These are phyloP conservation scores for Accipiter minullus DNA, from an alignment of 2,797 vertebrate species.

Conservation along the genomic window DNA sequence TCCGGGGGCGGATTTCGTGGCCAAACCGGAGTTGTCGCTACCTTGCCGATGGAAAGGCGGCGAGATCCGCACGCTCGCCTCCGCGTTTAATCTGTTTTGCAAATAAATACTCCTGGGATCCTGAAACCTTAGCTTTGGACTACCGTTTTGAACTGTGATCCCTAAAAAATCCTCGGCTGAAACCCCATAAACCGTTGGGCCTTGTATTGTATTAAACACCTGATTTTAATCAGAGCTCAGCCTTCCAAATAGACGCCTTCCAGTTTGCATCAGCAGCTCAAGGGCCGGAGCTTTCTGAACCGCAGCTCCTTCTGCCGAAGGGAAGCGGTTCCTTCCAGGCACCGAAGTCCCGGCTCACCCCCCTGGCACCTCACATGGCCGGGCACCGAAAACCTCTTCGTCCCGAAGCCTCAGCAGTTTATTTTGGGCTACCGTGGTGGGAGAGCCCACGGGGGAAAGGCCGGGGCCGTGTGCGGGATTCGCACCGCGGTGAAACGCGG, in stretches of 20 bases:
- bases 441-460: background rate
- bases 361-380: background rate
- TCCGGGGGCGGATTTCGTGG: background rate
- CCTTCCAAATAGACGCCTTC: background rate
- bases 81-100: constrained; percentile 20
- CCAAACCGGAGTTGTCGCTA: rapidly evolving
- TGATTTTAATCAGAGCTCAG: constrained; percentile 68
- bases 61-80: background rate
- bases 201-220: constrained; percentile 61
- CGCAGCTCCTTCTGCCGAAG: background rate
- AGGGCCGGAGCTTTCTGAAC: background rate
- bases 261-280: background rate
- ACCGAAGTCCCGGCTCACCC: background rate
- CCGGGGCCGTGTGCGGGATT: background rate
- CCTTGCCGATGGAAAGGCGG: background rate
- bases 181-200: constrained; percentile 69
- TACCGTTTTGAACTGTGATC: constrained; percentile 42
- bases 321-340: background rate
- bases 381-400: background rate
- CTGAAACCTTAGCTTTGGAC: constrained; percentile 29
- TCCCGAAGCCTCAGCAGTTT: background rate
- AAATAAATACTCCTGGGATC: constrained; percentile 41
- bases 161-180: constrained; percentile 58
- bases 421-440: background rate
- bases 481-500: background rate